Evolutionary conservation across 2,113 vertebrate genomes (phyloP), one percentile per base, ranked within the genome.

Genomic region (Pongo pygmaeus): DNA sequence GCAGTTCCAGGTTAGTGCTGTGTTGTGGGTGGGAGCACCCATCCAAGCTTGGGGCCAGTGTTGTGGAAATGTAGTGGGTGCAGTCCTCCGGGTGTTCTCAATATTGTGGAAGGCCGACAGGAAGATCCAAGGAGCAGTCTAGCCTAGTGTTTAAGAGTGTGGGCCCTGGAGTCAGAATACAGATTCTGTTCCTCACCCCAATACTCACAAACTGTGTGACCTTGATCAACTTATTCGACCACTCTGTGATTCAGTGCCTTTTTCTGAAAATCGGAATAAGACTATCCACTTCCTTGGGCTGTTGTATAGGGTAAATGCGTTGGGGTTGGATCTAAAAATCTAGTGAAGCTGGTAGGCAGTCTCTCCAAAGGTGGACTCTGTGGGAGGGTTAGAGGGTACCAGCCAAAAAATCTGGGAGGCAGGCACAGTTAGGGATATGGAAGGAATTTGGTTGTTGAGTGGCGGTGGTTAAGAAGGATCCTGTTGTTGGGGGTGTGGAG

Each of bases 1-100:
- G 97, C 43, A 99, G 97, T 97, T 98, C 98, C 38, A 99, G 55
- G 93, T 96, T 25, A 97, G 86, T 85, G 3, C 46, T 86, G 0
- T 5, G 48, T 61, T 75, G 22, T 52, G 46, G 25, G 11, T 43
- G 9, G 50, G n/a, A 70, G 48, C 16, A 43, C 17, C 3, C 32
- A 20, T 22, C 25, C 27, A 70, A 75, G 10, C 10, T 11, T 64
- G 27, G 22, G 69, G 10, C 40, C 18, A 18, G 7, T 8, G 22
- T 6, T 13, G 13, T 69, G 25, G 12, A 20, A 83, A 46, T 52
- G 27, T 90, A 50, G 27, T 27, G 12, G 59, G 5, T 61, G 17
- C 8, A 32, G 1, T 67, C 25, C 17, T 79, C 1, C 1, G 7
- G 7, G 6, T 70, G 90, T 48, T 70, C 27, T 93, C 75, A 43